Base-by-base conservation (phyloP, 2,888 invertebrate genomes). In the Barypeithes pellucidus region DNA sequence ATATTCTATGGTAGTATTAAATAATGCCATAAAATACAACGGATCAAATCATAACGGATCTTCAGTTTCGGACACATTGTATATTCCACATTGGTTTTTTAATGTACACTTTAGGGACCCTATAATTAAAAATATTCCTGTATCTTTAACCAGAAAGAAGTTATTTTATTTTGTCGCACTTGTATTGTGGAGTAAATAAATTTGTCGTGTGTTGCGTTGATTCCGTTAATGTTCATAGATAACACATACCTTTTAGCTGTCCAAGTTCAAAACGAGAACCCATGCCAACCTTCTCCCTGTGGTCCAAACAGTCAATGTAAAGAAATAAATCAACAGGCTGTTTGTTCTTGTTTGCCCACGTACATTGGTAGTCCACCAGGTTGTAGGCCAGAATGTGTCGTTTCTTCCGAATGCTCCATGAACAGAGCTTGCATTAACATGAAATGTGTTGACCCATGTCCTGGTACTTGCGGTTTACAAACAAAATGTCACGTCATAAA, bases 251-350 rank as follows among this genome's bases (percentile, higher is more conserved):
- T 72, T 72, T 72, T 67, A 75, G 75, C 71, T 36, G 41, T 65
- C n/a, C 12, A 67, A 24, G 59, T 75, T 33, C 59, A 75, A 54
- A 69, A 65, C 29, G 63, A 66, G 20, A 66, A 76, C 84, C 89
- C 90, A 18, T 93, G 93, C 80, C 88, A 89, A 82, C 90, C 90
- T 54, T 90, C 90, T 33, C 92, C 92, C 2, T 92, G 92, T 84
- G 95, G 95, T 36, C 91, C 94, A 3, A 94, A 94, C 82, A 94
- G 94, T 76, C 88, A 91, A 77, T 95, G 95, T 81, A 90, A 91
- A 80, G 91, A 91, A 81, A 84, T 89, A 22, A 92, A 93, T 80
- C 89, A 89, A 24, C 92, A 92, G 86, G 91, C 91, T 0, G 89
- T 92, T 18, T 94, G 94, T 82, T 91, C 92, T 61, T 94, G 94